phyloP scores from a whole-genome alignment of 2,113 vertebrate genomes.

The Pomatostomus ruficeps region DNA sequence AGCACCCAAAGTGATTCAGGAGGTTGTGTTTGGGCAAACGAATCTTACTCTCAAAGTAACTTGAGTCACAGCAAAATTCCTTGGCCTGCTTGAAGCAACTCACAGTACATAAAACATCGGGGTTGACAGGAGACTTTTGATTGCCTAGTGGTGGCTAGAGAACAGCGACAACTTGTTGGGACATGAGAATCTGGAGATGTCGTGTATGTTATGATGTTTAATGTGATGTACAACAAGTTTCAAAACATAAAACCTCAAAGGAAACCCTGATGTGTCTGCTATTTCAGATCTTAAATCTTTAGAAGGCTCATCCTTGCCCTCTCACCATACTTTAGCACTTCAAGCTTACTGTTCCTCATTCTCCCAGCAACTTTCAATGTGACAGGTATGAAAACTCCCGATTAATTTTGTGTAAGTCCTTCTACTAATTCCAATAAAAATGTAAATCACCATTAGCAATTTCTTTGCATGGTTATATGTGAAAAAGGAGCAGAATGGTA shows the following conservation, averaged over 20 bases:
- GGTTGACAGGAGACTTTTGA: neutral
- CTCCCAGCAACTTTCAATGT: neutral
- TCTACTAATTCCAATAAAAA: constrained; percentile 40
- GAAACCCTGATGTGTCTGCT: neutral
- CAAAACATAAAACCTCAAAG: neutral
- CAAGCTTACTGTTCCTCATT: neutral
- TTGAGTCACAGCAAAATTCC: neutral
- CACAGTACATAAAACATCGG: neutral
- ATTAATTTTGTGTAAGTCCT: neutral
- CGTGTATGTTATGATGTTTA: neutral
- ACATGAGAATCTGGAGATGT: neutral
- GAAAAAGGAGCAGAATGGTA: neutral
- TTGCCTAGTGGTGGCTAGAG: neutral
- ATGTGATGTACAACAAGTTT: neutral
- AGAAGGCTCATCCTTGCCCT: neutral
- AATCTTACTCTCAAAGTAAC: neutral
- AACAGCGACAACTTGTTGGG: neutral
- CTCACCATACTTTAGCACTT: neutral
- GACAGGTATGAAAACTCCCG: neutral
- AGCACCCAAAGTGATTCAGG: neutral
- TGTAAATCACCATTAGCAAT: constrained; percentile 22
- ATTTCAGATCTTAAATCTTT: neutral
- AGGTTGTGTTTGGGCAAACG: neutral
- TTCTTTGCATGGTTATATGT: constrained; percentile 3
- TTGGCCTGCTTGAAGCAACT: neutral